Percentiles rank a stretch among this genome's conserved stretches.
phyloP scores from a whole-genome alignment of 2,113 vertebrate species.

The Salvelinus alpinus region DNA sequence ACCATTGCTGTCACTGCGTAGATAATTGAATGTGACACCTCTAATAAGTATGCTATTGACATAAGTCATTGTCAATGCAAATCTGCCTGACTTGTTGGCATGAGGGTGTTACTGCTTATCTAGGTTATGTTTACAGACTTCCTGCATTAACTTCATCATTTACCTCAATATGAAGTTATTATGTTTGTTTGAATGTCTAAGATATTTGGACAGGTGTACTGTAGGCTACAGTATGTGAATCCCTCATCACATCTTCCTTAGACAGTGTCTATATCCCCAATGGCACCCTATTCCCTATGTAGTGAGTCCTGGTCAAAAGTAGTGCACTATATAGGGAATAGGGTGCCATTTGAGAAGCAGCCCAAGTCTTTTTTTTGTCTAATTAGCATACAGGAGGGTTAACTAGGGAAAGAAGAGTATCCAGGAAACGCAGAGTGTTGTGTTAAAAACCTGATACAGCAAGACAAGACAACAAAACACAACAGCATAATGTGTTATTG shows the following conservation, averaged over 20 bases:
- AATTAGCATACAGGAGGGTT: slow-evolving; percentile 48
- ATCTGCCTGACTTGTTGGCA: slow-evolving; percentile 47
- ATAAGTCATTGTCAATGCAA: slow-evolving; percentile 44
- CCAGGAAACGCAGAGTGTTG: slow-evolving; percentile 46
- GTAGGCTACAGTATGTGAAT: not conserved
- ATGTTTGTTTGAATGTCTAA: too few species aligned
- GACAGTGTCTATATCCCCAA: too few species aligned
- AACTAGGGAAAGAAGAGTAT: slow-evolving; percentile 49
- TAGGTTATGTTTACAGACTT: not conserved
- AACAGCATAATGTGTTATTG: too few species aligned
- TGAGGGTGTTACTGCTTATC: slow-evolving; percentile 14
- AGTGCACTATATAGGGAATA: too few species aligned
- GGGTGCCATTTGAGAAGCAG: too few species aligned
- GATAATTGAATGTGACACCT: slow-evolving; percentile 55
- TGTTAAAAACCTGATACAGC: slow-evolving; percentile 59
- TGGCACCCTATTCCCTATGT: not conserved
- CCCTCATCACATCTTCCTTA: too few species aligned
- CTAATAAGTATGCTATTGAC: slow-evolving; percentile 23
- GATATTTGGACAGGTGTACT: not conserved
- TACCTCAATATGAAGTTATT: too few species aligned
- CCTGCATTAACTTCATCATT: not conserved
- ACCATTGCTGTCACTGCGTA: not conserved
- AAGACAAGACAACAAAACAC: slow-evolving; percentile 36
- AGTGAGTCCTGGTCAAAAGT: too few species aligned
- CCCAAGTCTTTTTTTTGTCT: slow-evolving; percentile 3